Evolutionary conservation across 2,797 vertebrate genomes (phyloP).

Genomic region (Enteromius treurensis): DNA sequence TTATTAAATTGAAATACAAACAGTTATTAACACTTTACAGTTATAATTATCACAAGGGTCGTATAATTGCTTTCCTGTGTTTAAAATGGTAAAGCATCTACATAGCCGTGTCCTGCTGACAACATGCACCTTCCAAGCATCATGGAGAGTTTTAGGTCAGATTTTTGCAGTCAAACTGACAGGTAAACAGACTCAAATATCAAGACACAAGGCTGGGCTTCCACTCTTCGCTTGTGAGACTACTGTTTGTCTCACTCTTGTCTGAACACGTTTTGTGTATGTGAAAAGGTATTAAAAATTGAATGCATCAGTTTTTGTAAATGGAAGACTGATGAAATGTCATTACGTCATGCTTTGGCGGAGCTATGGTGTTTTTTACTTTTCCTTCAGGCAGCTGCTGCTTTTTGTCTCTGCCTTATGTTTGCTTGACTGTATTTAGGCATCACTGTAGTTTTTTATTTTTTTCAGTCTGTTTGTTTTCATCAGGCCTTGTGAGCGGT

Average conservation of each 20-base stretch:
- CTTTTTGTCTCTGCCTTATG: slow-evolving; percentile 6
- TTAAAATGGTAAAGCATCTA: neutral
- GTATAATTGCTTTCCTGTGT: neutral
- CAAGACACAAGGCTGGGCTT: neutral
- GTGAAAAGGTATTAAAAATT: slow-evolving; percentile 28
- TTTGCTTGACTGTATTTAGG: slow-evolving; percentile 16
- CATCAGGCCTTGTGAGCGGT: neutral
- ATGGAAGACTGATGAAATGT: slow-evolving; percentile 50
- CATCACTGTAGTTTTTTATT: neutral
- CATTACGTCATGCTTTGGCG: slow-evolving; percentile 45
- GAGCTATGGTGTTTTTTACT: neutral
- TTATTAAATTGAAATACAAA: neutral
- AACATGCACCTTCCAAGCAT: neutral
- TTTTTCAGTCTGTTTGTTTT: neutral
- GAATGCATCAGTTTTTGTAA: slow-evolving; percentile 39
- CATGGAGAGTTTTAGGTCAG: neutral
- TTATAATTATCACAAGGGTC: neutral
- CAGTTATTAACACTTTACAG: neutral
- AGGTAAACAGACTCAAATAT: neutral
- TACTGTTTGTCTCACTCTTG: slow-evolving; percentile 34
- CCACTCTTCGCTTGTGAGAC: slow-evolving; percentile 5
- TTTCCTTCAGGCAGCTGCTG: neutral
- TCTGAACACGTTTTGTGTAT: slow-evolving; percentile 41
- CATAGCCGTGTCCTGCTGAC: neutral
- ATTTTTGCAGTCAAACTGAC: neutral